Conservation (phyloP, 2,888 invertebrate species). For the Andrena hattorfiana region DNA sequence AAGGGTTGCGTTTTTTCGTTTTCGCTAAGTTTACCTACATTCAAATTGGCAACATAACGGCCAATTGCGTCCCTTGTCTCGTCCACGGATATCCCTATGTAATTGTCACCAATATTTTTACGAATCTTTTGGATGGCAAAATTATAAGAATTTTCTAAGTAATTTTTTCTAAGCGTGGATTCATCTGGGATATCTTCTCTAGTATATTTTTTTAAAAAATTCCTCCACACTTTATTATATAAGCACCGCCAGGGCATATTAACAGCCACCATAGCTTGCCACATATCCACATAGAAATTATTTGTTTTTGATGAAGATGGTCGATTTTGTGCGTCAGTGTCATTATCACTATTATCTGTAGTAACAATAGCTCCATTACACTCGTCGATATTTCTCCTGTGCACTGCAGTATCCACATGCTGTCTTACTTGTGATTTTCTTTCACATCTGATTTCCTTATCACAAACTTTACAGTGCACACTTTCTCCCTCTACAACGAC, state of each 20-base stretch:
- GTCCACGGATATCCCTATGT: conserved; percentile 5
- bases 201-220: conserved; percentile 4
- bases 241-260: conserved; percentile 11
- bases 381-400: neutral
- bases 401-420: neutral
- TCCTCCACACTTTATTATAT: conserved; percentile 14
- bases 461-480: neutral
- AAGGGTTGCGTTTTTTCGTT: conserved; percentile 3
- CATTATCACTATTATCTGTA: neutral
- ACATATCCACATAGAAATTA: conserved; percentile 12
- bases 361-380: neutral
- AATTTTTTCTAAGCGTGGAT: neutral
- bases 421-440: conserved; percentile 10
- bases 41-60: conserved; percentile 11
- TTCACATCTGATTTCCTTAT: conserved; percentile 7
- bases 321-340: neutral
- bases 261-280: neutral
- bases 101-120: neutral
- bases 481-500: neutral
- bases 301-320: neutral
- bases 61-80: conserved; percentile 6
- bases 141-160: neutral
- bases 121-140: conserved; percentile 2
- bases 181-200: neutral
- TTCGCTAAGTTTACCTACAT: conserved; percentile 9